Evolutionary conservation across 2,113 vertebrate genomes (phyloP).

Genomic region (Neoarius graeffei): DNA sequence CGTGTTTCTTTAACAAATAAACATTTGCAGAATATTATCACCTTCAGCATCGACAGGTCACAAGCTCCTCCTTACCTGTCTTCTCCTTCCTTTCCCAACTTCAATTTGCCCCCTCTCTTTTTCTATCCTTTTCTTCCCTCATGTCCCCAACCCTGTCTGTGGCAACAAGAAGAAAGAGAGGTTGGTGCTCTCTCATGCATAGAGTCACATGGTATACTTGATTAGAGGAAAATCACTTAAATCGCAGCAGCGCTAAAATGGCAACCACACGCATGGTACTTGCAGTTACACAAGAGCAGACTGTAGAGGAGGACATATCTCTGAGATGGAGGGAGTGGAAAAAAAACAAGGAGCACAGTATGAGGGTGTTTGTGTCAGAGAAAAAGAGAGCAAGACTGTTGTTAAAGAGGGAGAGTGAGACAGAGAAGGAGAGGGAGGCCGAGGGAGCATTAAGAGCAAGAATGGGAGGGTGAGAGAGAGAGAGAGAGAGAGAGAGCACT

Average conservation of each 20-base stretch:
- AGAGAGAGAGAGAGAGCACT: constrained; percentile 59
- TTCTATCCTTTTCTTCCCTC: constrained; percentile 3
- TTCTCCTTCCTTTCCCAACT: constrained; percentile 18
- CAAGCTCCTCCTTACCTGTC: constrained; percentile 25
- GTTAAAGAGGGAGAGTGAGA: constrained; percentile 13
- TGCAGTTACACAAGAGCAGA: constrained; percentile 72
- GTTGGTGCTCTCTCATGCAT: constrained; percentile 72
- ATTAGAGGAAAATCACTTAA: constrained; percentile 80
- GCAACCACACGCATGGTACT: constrained; percentile 75
- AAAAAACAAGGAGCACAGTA: constrained; percentile 31
- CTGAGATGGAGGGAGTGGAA: constrained; percentile 45
- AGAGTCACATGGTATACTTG: constrained; percentile 77
- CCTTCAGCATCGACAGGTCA: constrained; percentile 34
- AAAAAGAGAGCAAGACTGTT: constrained; percentile 24
- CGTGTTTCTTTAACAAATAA: neutral
- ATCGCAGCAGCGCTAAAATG: constrained; percentile 75
- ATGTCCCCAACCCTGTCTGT: constrained; percentile 47
- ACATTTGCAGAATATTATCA: constrained; percentile 8
- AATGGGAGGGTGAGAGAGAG: constrained; percentile 12
- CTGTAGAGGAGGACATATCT: constrained; percentile 53
- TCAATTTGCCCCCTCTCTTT: constrained; percentile 3
- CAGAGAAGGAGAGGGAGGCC: constrained; percentile 31
- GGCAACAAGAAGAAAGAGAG: constrained; percentile 66
- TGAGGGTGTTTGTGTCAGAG: constrained; percentile 35
- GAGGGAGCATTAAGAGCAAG: constrained; percentile 43